Percentiles rank a stretch among this genome's conserved stretches.
phyloP scores from a whole-genome alignment of 37 sponge, comb jelly and placozoan species.

The Beroe ovata region DNA sequence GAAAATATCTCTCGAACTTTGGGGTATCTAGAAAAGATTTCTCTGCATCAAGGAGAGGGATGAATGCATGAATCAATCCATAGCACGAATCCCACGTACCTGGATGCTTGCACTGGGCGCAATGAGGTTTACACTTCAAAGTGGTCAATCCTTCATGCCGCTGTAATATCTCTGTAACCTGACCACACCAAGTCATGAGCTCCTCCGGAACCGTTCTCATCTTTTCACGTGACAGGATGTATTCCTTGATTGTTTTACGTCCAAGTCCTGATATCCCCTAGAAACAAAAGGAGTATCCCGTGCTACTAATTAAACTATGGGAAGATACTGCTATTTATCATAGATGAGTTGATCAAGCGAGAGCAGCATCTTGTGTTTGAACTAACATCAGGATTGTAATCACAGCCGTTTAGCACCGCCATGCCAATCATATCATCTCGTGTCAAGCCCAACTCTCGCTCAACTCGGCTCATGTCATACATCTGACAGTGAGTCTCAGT shows the following conservation, averaged over 20 bases:
- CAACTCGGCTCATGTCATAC: slow-evolving; percentile 67
- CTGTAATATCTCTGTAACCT: neutral
- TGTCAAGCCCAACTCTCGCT: slow-evolving; percentile 69
- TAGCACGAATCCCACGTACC: neutral
- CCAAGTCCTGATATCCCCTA: slow-evolving; percentile 79
- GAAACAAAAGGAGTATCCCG: too few relatives aligned
- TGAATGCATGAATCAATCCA: too few relatives aligned
- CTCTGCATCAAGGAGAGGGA: too few relatives aligned
- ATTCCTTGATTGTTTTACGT: slow-evolving; percentile 68
- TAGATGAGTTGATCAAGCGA: neutral
- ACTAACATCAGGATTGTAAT: slow-evolving; percentile 71
- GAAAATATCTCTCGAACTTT: too few relatives aligned
- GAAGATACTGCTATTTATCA: too few relatives aligned
- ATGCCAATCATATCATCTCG: slow-evolving; percentile 72
- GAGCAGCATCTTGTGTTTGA: neutral
- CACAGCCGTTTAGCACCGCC: slow-evolving; percentile 82
- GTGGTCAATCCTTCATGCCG: neutral
- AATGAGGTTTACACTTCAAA: slow-evolving; percentile 62
- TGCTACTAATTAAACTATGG: too few relatives aligned
- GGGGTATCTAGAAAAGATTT: too few relatives aligned
- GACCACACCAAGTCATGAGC: neutral
- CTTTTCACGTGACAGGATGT: slow-evolving; percentile 23
- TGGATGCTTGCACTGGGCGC: slow-evolving; percentile 10
- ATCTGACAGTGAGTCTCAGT: slow-evolving; percentile 34
- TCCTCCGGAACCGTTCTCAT: slow-evolving; percentile 24